Conservation (phyloP, 1,140 invertebrate genomes). For the Scaptomyza graminum region DNA sequence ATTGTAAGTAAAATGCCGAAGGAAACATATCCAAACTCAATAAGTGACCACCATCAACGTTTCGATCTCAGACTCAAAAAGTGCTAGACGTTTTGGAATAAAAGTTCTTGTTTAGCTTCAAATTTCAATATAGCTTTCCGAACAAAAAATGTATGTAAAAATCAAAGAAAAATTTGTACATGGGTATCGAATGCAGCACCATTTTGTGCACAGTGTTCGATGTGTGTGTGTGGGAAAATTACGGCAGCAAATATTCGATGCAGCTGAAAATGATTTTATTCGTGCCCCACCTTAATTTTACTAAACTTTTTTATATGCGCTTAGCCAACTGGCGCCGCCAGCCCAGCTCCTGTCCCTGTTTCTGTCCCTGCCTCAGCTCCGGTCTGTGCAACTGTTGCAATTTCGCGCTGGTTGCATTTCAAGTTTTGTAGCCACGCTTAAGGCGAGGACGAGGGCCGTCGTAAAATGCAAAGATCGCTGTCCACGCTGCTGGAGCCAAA, state of each 20-base stretch:
- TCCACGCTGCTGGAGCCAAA: constrained; percentile 71
- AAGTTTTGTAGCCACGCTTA: constrained; percentile 68
- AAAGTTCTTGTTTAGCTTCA: no score
- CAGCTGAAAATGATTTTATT: constrained; percentile 75
- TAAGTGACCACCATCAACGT: no score
- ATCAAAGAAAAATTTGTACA: no score
- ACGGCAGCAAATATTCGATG: constrained; percentile 28
- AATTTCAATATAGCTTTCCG: no score
- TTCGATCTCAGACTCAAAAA: no score
- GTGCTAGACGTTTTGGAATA: no score
- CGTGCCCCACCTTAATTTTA: constrained; percentile 70
- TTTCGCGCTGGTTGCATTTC: constrained; percentile 79
- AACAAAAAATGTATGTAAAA: no score
- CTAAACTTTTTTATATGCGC: constrained; percentile 80
- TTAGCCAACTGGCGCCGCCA: constrained; percentile 75
- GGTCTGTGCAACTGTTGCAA: constrained; percentile 50
- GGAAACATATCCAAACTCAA: no score
- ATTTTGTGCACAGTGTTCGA: constrained; percentile 5
- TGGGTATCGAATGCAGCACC: no score
- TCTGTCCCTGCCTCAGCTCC: constrained; percentile 3
- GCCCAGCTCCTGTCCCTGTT: constrained; percentile 2
- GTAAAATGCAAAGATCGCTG: constrained; percentile 79
- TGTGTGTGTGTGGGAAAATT: no score
- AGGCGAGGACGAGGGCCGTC: constrained; percentile 47
- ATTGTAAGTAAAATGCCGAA: no score